These are phyloP conservation scores for Pseudococcus jackbeardsleyi DNA, from an alignment of 2,888 invertebrate species.

Conservation along the genomic window DNA sequence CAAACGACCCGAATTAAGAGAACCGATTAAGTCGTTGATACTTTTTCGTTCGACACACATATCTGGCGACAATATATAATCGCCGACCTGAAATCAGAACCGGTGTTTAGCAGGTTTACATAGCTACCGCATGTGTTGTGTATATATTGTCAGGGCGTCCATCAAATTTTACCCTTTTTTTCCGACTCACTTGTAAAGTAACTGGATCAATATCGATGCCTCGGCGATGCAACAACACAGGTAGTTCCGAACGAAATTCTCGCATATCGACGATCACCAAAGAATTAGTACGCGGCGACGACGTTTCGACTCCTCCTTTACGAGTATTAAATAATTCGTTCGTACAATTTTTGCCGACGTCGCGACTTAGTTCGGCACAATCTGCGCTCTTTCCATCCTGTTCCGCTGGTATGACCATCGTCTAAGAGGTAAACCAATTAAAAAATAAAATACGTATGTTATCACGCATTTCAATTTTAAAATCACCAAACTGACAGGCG, in stretches of 20 bases:
- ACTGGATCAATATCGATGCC: constrained; percentile 93
- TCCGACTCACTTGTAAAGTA: constrained; percentile 80
- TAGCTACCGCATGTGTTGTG: too few relatives aligned
- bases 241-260: constrained; percentile 97
- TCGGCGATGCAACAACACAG: constrained; percentile 90
- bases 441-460: too few relatives aligned
- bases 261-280: constrained; percentile 94
- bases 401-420: constrained; percentile 87
- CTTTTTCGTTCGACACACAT: constrained; percentile 98
- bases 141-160: too few relatives aligned
- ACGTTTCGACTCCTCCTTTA: constrained; percentile 73
- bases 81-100: constrained; percentile 81
- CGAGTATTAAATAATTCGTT: constrained; percentile 73
- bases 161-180: neutral
- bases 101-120: too few relatives aligned
- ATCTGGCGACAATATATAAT: constrained; percentile 96
- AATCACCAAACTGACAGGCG: too few relatives aligned
- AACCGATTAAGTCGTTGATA: constrained; percentile 94
- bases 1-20: constrained; percentile 92
- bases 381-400: constrained; percentile 87
- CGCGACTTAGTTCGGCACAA: constrained; percentile 71
- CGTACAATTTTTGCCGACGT: constrained; percentile 69
- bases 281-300: constrained; percentile 69
- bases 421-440: constrained; percentile 71
- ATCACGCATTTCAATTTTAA: too few relatives aligned